Conservation (phyloP, 1,140 invertebrate species). For the Lycorma delicatula region DNA sequence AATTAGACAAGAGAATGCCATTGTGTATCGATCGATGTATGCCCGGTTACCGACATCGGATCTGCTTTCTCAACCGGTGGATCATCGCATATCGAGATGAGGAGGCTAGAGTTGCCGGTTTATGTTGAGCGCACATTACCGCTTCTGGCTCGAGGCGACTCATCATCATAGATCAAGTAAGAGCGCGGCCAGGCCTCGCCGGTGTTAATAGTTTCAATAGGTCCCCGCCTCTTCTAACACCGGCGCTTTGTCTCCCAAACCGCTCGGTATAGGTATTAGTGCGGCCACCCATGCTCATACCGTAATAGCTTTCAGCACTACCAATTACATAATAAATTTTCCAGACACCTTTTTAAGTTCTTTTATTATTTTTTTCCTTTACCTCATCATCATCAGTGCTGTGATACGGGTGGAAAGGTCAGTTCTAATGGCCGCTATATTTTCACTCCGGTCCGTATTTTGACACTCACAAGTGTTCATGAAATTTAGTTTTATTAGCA, state of each 20-base stretch:
- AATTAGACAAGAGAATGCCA: too few relatives aligned
- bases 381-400: neutral
- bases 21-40: too few relatives aligned
- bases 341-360: constrained; percentile 12
- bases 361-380: constrained; percentile 8
- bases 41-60: too few relatives aligned
- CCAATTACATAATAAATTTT: constrained; percentile 13
- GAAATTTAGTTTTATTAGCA: neutral
- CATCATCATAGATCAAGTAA: constrained; percentile 3
- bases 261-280: constrained; percentile 3
- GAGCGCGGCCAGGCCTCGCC: neutral
- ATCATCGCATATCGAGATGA: too few relatives aligned
- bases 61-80: too few relatives aligned
- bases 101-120: too few relatives aligned
- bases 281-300: constrained; percentile 9
- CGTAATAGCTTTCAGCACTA: constrained; percentile 14
- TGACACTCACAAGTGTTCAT: neutral
- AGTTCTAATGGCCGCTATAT: neutral
- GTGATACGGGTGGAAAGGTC: neutral
- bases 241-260: constrained; percentile 4
- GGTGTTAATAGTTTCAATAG: constrained; percentile 4
- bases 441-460: neutral
- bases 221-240: too few relatives aligned
- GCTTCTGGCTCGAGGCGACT: neutral
- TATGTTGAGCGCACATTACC: too few relatives aligned